Evolutionary conservation across 2,888 invertebrate genomes (phyloP), one percentile per base, ranked within the genome.

Genomic region (Drosophila ezoana): DNA sequence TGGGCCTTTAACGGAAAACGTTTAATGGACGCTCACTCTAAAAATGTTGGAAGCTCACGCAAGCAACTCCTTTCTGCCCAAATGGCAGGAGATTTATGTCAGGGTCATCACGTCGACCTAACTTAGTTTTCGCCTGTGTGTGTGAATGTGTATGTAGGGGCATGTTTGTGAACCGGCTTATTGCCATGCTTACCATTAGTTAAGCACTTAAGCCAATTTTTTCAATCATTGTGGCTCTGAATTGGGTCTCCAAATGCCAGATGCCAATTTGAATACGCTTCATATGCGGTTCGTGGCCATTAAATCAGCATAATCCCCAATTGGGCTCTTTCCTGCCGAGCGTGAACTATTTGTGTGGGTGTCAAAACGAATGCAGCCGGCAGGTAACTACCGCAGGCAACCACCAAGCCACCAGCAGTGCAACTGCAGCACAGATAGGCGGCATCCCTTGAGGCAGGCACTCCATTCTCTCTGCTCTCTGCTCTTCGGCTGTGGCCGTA

Each of bases 121-220:
- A 56, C 43, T 58, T 10, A 28, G 43, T 23, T 16, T 43, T 23
- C 43, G 6, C 8, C 1, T 53, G 41, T 6, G 38, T 45, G 20
- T 23, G 44, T 52, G 37, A 33, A 16, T 47, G 23, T 48, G 37
- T 35, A 37, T n/a, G 13, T 43, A 14, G 9, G 41, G n/a, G 41
- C 4, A 44, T 57, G 73, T 61, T 61, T 72, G 41, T 35, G 65
- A 28, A 57, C 65, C 58, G 51, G 64, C 65, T 73, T 76, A 76
- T 76, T 74, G 76, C 62, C 65, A 45, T 69, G 76, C 76, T 79
- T 78, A 76, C 69, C 79, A 65, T 76, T 73, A 69, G 76, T 76
- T 69, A 73, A 76, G 69, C 62, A 60, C 65, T 76, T 76, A 73
- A 73, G 76, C 79, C 79, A 78, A 73, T 76, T 69, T 65, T 72